These are phyloP conservation scores for Pycnomerus fuliginosus DNA, from an alignment of 2,888 invertebrate species.

Conservation along the genomic window DNA sequence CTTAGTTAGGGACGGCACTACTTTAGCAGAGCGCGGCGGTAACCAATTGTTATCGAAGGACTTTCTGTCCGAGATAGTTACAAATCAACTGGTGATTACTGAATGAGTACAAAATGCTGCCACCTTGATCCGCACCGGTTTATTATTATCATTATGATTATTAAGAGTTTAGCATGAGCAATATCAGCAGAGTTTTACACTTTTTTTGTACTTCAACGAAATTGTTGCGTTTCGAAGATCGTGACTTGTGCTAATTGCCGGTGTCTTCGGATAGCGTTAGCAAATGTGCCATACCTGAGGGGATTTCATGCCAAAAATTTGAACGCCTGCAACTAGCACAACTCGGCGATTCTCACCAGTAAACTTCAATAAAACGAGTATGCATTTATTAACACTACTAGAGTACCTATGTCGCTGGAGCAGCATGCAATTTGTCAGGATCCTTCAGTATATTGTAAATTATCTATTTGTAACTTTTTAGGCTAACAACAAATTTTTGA, in stretches of 20 bases:
- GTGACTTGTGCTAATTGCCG: not conserved
- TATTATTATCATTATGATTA: conserved; percentile 43
- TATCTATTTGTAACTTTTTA: conserved; percentile 52
- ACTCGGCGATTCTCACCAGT: conserved; percentile 17
- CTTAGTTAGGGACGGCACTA: conserved; percentile 46
- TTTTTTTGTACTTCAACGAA: conserved; percentile 24
- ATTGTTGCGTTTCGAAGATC: conserved; percentile 12
- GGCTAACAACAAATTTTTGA: conserved; percentile 42
- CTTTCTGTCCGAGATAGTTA: conserved; percentile 34
- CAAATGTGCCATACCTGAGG: conserved; percentile 34
- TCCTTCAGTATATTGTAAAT: conserved; percentile 49
- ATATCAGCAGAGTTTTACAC: conserved; percentile 47
- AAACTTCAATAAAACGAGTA: conserved; percentile 34
- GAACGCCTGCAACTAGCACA: conserved; percentile 1
- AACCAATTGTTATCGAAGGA: conserved; percentile 44
- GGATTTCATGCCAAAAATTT: conserved; percentile 34
- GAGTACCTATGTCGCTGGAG: conserved; percentile 52
- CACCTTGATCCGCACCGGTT: conserved; percentile 39
- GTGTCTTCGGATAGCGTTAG: conserved; percentile 14
- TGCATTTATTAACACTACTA: conserved; percentile 48
- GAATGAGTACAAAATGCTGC: conserved; percentile 52
- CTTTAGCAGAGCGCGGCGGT: conserved; percentile 48
- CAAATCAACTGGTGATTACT: conserved; percentile 50
- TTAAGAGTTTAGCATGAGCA: conserved; percentile 51
- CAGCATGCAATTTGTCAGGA: conserved; percentile 45